Base-by-base conservation (phyloP, 2,888 invertebrate species). In the Acrobasis repandana region DNA sequence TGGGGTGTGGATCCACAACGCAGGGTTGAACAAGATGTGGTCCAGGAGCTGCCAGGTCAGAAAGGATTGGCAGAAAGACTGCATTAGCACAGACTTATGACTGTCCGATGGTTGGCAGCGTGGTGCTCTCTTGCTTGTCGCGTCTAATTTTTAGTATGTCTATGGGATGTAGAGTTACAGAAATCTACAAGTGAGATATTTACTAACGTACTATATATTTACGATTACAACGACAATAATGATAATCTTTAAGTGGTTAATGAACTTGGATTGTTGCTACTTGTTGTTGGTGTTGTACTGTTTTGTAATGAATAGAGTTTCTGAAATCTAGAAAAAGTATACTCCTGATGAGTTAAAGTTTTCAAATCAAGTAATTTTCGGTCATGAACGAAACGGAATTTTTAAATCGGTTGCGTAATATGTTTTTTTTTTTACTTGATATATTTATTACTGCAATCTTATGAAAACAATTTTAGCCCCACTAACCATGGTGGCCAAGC, bases 1-100 rank as follows among this genome's bases (percentile, higher is more conserved):
- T 58, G 98, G 97, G 11, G 99, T 98, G 92, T 99, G 98, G 79
- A 99, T 99, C 99, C 99, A 99, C 66, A 99, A 93, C 36, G 98
- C 98, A 9, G 99, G 99, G 94, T 99, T 99, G 95, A 99, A 99
- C 70, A 99, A 95, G 64, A 99, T 97, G 93, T 99, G 98, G 93
- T 99, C 99, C 94, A 99, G 94, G 75, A 99, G 95, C 96, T 99
- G 98, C 96, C 96, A 96, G 80, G 96, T 96, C 82, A 96, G 94
- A 93, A 96, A 96, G 83, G 96, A 96, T 94, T 96, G 96, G 94
- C 96, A 97, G 94, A 96, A 96, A 90, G 96, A 95, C 96, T 97
- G 94, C 93, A 94, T 95, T 94, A 95, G 88, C 86, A 84, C 79
- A 83, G 88, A 86, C 82, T 87, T 86, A 80, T 73, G 68, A 86